Conservation (phyloP, 2,797 vertebrate genomes). For the Choloepus didactylus region DNA sequence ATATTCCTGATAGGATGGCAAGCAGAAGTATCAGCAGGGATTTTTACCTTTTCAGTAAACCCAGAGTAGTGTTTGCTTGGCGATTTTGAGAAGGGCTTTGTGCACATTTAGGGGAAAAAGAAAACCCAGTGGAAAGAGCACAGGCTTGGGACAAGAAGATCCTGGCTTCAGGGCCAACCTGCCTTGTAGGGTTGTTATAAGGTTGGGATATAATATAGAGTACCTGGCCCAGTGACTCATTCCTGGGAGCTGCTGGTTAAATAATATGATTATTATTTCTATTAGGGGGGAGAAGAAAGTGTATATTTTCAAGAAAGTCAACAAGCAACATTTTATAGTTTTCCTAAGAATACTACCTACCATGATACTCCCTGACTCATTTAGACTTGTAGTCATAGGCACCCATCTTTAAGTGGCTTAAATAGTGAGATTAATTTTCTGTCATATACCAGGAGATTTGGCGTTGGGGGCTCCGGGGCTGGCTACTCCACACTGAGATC, state of each 20-base stretch:
- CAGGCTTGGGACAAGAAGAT: not conserved
- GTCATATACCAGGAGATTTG: not conserved
- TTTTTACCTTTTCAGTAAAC: not conserved
- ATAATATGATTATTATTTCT: not conserved
- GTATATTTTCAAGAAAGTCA: not conserved
- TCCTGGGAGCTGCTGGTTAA: not conserved
- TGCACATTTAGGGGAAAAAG: not conserved
- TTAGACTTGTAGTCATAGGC: not conserved
- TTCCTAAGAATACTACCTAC: conserved; percentile 6
- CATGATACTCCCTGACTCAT: not conserved
- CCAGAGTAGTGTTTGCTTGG: not conserved
- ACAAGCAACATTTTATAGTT: not conserved
- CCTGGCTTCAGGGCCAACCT: not conserved
- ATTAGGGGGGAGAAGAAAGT: not conserved
- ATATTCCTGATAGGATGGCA: not conserved
- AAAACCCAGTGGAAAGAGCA: not conserved
- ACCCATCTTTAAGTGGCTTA: not conserved
- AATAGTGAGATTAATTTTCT: not conserved
- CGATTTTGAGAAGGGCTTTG: conserved; percentile 9
- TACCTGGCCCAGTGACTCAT: not conserved
- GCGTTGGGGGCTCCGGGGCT: not conserved
- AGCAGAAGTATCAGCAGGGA: not conserved
- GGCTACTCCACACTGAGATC: not conserved
- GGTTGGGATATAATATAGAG: not conserved
- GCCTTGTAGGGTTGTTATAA: not conserved